Evolutionary conservation across 2,888 invertebrate genomes (phyloP), one percentile per base, ranked within the genome.

Genomic region (Aspidiotus rigidus): DNA sequence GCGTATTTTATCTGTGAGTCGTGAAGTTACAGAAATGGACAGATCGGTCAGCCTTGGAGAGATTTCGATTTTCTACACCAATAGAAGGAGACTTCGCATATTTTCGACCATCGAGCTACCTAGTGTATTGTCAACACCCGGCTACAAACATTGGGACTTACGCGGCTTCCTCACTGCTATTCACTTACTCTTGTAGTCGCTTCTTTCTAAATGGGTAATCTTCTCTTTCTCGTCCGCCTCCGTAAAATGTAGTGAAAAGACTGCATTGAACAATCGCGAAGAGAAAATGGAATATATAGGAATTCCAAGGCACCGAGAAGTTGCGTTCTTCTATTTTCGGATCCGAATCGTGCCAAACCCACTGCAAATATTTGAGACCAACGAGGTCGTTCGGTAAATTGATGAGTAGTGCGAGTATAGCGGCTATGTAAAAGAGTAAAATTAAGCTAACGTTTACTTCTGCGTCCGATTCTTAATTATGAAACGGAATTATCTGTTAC

Each of bases 281-380:
- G 0, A 86, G 79, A 0, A 86, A 83, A 76, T 90, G 90, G 80
- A 90, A 90, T 76, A 88, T 90, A 78, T 88, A 90, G 0, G 88
- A 89, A 76, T 86, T 90, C 86, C 87, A 89, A 0, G 90, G 90
- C 28, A 90, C 89, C 86, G 87, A 88, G 78, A 89, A 90, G 77
- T 86, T 85, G 55, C 89, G 82, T 76, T 90, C 89, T 72, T 76
- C 81, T 77, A 86, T 82, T 74, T 86, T 86, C 7, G 86, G 85
- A 76, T 86, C 86, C 0, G 86, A 86, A 75, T 86, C 86, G 74
- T 90, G 90, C 90, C 90, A 91, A 1, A 87, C 86, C 90, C 90
- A 90, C 79, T 89, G 90, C 15, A 89, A 79, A 76, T 86, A 86
- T 77, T 88, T 88, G 11, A 89, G 85, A 1, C 86, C 84, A 71